Percentiles rank a stretch among this genome's conserved stretches.
phyloP scores from a whole-genome alignment of 2,113 vertebrate species.

The Polypterus senegalus region DNA sequence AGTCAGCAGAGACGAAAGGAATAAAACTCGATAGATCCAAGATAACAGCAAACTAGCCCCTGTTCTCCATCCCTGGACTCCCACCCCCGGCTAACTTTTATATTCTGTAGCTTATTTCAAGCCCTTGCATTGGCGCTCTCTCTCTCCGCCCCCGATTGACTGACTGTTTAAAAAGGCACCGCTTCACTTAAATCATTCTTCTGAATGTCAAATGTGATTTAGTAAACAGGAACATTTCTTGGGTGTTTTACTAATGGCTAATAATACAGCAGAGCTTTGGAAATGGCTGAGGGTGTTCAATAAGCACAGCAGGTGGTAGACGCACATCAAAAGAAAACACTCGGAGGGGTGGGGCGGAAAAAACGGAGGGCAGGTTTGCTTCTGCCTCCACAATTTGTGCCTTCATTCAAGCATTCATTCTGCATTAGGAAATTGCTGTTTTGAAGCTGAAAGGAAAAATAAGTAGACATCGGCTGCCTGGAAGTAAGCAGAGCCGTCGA shows the following conservation, averaged over 20 bases:
- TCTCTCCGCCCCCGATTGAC: neutral
- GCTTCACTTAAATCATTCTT: neutral
- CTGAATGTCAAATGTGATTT: neutral
- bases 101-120: too few relatives aligned
- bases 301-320: slow-evolving; percentile 9
- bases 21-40: too few relatives aligned
- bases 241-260: slow-evolving; percentile 7
- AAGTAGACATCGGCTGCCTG: too few relatives aligned
- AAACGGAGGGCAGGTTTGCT: neutral
- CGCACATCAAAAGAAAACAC: slow-evolving; percentile 8
- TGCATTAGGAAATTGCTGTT: too few relatives aligned
- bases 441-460: too few relatives aligned
- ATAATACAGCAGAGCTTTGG: slow-evolving; percentile 9
- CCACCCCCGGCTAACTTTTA: too few relatives aligned
- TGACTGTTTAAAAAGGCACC: slow-evolving; percentile 1
- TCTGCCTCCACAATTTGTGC: slow-evolving; percentile 3
- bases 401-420: neutral
- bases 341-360: neutral
- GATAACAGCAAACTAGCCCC: too few relatives aligned
- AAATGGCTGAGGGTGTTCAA: slow-evolving; percentile 8
- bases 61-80: too few relatives aligned
- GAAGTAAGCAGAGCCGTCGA: too few relatives aligned
- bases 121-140: too few relatives aligned
- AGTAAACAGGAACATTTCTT: slow-evolving; percentile 7
- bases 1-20: too few relatives aligned